A percentile compares a stretch with the other conserved stretches of the same genome.
Evolutionary conservation across 2,113 vertebrate species (phyloP).

Genomic region (Antigone vipio): DNA sequence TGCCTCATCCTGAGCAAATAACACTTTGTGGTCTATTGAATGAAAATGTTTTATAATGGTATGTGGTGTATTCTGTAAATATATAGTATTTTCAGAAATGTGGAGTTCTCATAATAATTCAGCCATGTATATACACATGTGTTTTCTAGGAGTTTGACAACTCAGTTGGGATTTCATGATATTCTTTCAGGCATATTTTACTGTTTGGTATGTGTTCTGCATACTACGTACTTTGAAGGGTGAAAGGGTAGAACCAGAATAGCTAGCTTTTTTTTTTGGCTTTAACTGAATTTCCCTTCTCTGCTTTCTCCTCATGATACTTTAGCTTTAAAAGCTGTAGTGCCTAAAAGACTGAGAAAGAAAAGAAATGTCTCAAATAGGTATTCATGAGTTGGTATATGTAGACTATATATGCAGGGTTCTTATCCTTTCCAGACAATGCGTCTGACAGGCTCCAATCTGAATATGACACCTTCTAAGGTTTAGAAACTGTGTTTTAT

Average conservation of each 20-base stretch:
- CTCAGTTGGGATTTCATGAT: background rate
- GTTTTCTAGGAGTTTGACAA: background rate
- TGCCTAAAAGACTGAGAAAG: background rate
- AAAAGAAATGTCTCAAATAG: background rate
- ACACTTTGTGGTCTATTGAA: background rate
- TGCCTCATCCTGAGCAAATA: background rate
- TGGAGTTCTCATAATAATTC: background rate
- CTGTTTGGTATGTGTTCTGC: background rate
- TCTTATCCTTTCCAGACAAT: background rate
- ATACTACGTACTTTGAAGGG: background rate
- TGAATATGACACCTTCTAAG: background rate
- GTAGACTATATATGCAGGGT: rapidly evolving
- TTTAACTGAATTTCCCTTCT: background rate
- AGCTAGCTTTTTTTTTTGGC: background rate
- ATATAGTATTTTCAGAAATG: background rate
- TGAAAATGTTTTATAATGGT: background rate
- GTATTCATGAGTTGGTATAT: background rate
- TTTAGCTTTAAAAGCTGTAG: background rate
- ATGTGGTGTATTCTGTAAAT: background rate
- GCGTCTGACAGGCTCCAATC: rapidly evolving
- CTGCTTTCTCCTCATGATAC: background rate
- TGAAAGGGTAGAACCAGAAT: background rate
- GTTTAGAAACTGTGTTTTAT: background rate
- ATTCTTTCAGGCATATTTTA: background rate
- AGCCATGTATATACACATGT: background rate